Evolutionary conservation across 37 sponge, comb jelly and placozoan genomes (phyloP), one percentile per base, ranked within the genome.

Genomic region (Hormiphora californensis): DNA sequence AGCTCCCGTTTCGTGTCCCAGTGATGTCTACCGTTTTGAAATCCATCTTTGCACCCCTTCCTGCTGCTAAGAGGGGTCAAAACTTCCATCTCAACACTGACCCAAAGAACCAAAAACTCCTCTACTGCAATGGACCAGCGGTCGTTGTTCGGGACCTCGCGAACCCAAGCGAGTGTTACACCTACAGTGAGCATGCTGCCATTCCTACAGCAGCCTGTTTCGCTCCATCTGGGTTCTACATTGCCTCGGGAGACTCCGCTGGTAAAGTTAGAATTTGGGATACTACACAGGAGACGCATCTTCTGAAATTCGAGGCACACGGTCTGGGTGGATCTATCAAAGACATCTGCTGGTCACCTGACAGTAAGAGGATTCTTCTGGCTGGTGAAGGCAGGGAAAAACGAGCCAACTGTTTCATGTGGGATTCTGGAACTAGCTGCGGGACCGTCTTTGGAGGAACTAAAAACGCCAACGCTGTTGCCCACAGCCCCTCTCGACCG

Each of bases 221-320:
- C 69, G 92, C 99, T 22, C 99, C 99, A 1, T 89, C 90, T 62
- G 99, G 99, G 0, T 94, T 88, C 89, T 97, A 94, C 88, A 94
- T 97, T 61, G 94, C 94, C 11, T 97, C 99, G 33, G 95, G 92
- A 91, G 94, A 95, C 63, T 63, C 44, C 12, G 89, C 92, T 68
- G 97, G 94, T 4, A 94, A 97, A 86, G 91, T 97, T n/a, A 87
- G 93, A 2, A 93, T 97, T 37, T 97, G 99, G 99, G 99, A 97
- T 69, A 94, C 99, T 28, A 93, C 93, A n/a, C 94, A 97, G 85
- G 89, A 90, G 44, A 95, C 94, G 51, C 99, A 97, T 54, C 85
- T 97, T 11, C 55, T 92, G 27, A 97, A 97, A 54, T 93, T 92
- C 46, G 95, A 94, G 87, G 92, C 90, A 46, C 92, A 92, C 69